Base-by-base conservation (phyloP, 2,888 invertebrate genomes). In the Ametastegia equiseti region DNA sequence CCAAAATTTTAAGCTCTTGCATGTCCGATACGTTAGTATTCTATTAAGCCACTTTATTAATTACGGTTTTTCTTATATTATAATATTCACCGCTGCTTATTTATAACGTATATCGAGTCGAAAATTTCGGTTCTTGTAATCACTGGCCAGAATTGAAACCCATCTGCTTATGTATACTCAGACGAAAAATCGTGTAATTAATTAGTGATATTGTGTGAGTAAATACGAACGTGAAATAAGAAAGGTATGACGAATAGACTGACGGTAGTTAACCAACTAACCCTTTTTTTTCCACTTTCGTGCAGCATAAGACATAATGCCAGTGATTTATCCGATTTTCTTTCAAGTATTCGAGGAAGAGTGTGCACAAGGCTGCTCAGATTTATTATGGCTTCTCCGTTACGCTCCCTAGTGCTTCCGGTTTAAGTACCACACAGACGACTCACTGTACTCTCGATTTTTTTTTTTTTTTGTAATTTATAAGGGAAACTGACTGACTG, bases 371-470 rank as follows among this genome's bases (percentile, higher is more conserved):
- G 73, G 54, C 73, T 75, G 73, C 9, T 13, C 73, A 19, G 54
- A 75, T 75, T 75, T 75, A n/a, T n/a, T n/a, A 75, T 75, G 73
- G 54, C 73, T 75, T 75, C 50, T 75, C 50, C 19, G 73, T 75
- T 50, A 75, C 54, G 50, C 33, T 50, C 73, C 42, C 54, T 75
- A 54, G 73, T 75, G 73, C 73, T 75, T 75, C 73, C 73, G 73
- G 73, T 54, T 75, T 54, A 75, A 54, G 45, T 54, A 75, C 54
- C 19, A 75, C n/a, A n/a, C 73, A 75, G 54, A 75, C 54, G 50
- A 54, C 73, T 54, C 54, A 75, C 33, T 75, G 50, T 75, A 23
- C 33, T 50, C n/a, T 9, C 2, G 11, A 36, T 27, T 63, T 27
- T 63, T 27, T 27, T 63, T 27, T 63, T 27, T 23, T 63, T 63